These are phyloP conservation scores for Drosophila recens DNA, from an alignment of 2,888 invertebrate genomes.

Conservation along the genomic window DNA sequence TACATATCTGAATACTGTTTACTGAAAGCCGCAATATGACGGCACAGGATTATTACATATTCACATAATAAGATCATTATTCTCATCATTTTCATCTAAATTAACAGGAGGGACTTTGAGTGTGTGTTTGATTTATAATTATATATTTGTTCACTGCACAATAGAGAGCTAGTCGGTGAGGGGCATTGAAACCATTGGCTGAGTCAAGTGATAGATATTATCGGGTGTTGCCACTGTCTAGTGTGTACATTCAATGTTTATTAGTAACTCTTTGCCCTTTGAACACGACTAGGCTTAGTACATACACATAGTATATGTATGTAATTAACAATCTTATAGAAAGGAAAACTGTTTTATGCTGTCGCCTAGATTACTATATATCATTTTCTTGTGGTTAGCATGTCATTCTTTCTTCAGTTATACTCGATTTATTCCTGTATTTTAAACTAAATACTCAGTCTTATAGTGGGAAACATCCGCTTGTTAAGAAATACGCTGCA, in stretches of 20 bases:
- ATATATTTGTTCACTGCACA: constrained; percentile 12
- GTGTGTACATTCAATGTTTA: constrained; percentile 8
- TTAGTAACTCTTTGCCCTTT: constrained; percentile 55
- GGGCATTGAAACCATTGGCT: constrained; percentile 68
- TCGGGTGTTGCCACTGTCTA: constrained; percentile 29
- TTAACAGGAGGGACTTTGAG: constrained; percentile 50
- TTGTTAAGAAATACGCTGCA: constrained; percentile 85
- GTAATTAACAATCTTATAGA: constrained; percentile 23
- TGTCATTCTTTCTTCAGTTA: constrained; percentile 23
- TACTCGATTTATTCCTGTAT: constrained; percentile 40
- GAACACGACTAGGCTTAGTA: constrained; percentile 53
- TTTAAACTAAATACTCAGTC: constrained; percentile 85
- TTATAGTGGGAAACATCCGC: constrained; percentile 84
- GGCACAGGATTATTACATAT: constrained; percentile 30
- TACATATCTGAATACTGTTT: constrained; percentile 44
- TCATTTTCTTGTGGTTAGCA: constrained; percentile 19
- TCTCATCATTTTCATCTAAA: constrained; percentile 32
- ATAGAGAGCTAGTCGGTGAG: constrained; percentile 43
- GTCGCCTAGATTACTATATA: constrained; percentile 21
- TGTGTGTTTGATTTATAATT: constrained; percentile 1
- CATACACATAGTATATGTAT: constrained; percentile 3
- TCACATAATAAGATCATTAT: constrained; percentile 17
- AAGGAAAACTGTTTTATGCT: constrained; percentile 18
- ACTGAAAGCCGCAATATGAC: constrained; percentile 61
- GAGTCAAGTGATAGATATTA: constrained; percentile 35